phyloP scores from a whole-genome alignment of 1,140 invertebrate genomes.

The Planococcus citri region DNA sequence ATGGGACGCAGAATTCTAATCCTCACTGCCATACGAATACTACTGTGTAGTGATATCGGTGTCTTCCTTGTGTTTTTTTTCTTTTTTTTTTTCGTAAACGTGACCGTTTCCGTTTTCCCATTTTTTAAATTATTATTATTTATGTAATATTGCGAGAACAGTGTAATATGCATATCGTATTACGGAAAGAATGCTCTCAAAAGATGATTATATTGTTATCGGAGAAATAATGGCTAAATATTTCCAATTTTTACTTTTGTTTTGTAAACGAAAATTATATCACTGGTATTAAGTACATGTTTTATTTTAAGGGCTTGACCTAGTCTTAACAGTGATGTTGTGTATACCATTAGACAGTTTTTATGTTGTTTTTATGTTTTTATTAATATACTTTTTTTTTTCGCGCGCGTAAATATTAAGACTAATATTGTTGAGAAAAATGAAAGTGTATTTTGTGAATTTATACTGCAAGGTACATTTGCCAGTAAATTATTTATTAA shows the following conservation, averaged over 20 bases:
- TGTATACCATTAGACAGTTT: conserved; percentile 18
- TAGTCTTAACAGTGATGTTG: conserved; percentile 14
- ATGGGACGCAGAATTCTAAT: conserved; percentile 78
- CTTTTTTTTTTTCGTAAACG: not conserved
- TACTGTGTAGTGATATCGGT: not conserved
- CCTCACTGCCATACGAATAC: not conserved
- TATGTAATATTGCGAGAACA: too few species aligned
- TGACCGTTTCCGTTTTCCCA: not conserved
- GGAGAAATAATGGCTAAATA: not conserved
- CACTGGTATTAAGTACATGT: not conserved
- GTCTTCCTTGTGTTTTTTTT: not conserved
- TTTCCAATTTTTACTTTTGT: not conserved
- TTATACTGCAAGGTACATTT: conserved; percentile 1
- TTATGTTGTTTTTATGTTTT: conserved; percentile 15
- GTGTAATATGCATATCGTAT: too few species aligned
- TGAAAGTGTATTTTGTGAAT: conserved; percentile 17
- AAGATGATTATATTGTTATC: not conserved
- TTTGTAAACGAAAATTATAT: not conserved
- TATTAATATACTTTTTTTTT: conserved; percentile 12
- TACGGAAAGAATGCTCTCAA: not conserved
- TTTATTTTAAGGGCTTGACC: conserved; percentile 19
- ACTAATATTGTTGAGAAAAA: conserved; percentile 11
- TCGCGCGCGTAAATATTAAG: not conserved
- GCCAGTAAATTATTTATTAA: conserved; percentile 8
- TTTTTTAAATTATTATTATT: too few species aligned